Conservation (phyloP, 2,113 vertebrate genomes). For the Riparia riparia region DNA sequence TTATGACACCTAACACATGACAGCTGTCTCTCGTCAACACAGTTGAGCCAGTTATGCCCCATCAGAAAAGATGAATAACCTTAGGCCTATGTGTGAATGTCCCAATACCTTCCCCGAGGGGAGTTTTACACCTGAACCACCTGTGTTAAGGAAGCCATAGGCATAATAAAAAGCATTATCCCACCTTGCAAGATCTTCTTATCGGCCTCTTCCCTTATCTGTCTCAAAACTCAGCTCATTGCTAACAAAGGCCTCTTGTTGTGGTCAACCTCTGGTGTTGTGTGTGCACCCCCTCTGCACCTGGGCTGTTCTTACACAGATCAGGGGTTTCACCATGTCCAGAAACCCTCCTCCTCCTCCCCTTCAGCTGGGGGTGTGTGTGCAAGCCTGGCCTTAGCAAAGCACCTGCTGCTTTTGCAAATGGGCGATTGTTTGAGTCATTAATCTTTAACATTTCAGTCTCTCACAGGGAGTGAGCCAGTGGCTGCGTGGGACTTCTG, state of each 20-base stretch:
- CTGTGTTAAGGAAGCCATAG: neutral
- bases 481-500: neutral
- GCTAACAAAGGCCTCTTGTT: neutral
- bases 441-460: neutral
- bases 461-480: neutral
- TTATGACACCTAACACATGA: neutral
- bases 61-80: neutral
- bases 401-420: neutral
- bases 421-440: neutral
- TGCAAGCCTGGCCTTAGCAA: neutral
- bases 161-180: neutral
- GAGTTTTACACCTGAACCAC: neutral
- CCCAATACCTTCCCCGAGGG: fast-evolving
- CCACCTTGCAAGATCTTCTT: neutral
- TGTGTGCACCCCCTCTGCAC: fast-evolving
- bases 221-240: neutral
- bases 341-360: neutral
- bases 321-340: neutral
- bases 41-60: too few relatives aligned
- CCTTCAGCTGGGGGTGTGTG: neutral
- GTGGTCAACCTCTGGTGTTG: fast-evolving
- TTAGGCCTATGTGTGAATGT: neutral
- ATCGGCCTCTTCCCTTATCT: neutral
- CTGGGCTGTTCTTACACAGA: neutral
- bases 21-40: neutral